Evolutionary conservation across 1,140 invertebrate species (phyloP), one percentile per base, ranked within the genome.

Genomic region (Lordiphosa collinella): DNA sequence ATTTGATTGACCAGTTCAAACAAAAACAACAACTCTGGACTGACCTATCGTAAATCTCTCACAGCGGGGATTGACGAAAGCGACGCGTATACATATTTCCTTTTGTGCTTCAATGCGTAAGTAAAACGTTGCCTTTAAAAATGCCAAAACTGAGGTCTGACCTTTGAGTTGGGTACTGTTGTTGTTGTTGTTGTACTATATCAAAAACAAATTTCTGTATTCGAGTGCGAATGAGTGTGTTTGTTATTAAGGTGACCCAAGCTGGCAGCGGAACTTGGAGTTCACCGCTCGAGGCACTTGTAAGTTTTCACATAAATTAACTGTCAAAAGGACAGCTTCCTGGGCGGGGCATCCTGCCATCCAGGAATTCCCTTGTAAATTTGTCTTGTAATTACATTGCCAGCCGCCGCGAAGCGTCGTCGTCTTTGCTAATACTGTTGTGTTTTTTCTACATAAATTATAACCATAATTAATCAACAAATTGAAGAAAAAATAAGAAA

Each of bases 231-330:
- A 31, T 54, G 18, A 35, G 35, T 74, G 53, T 58, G 58, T 43
- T 40, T 37, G 40, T 36, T 49, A 43, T 57, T 60, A 53, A 51
- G 57, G 75, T 67, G 56, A 71, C 43, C 55, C 64, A 67, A 29
- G 25, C 2, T 29, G 25, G 25, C 25, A 29, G 7, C 25, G 54
- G 22, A 80, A 71, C 76, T 82, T 62, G 64, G 60, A 68, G 65
- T 60, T 80, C 58, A 52, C 16, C 61, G 67, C 76, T 72, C 51
- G 47, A 57, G 78, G 76, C 76, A 80, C 76, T 80, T 80, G 76
- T 84, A 80, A 82, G 76, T 80, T 80, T 80, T 43, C 78, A 76
- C 76, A 80, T 80, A 80, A 80, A 84, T 80, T 80, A 80, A 80
- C 76, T 80, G 76, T 66, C 76, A 76, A 76, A 67, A 84, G 66